Base-by-base conservation (phyloP, 2,888 invertebrate genomes). In the Meiosimyza platycephala region DNA sequence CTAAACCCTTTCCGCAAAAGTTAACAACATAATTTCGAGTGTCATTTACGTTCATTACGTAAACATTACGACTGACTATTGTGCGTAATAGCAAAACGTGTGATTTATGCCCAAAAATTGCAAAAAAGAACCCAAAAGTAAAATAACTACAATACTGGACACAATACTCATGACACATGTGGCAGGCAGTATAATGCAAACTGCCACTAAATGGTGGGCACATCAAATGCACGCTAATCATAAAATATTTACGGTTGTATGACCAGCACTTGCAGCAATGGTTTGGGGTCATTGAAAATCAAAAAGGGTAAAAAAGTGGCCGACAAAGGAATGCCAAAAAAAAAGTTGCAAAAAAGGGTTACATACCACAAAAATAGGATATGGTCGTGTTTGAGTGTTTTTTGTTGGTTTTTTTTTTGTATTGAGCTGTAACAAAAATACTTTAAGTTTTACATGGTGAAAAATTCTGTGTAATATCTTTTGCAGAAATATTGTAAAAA, bases 171-270 rank as follows among this genome's bases (percentile, higher is more conserved):
- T 18, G 54, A 22, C 60, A 40, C 28, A 22, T 18, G 57, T 28
- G 40, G 40, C 40, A 40, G 40, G 40, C 40, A 40, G 9, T 9
- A 40, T 7, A 40, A 40, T 40, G 9, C 5, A 7, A 9, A 18
- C 52, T 22, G 16, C 6, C 60, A 51, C 60, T 60, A 60, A 69
- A 69, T 52, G 47, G 40, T 52, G 54, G 54, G 62, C 62, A 47
- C 70, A 70, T 70, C 62, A 70, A 62, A 70, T 33, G 62, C 70
- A 70, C 70, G 70, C 70, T 70, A 70, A 62, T 70, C 60, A 70
- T 62, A 62, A 70, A 70, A 70, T 70, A 70, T 62, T 70, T 70
- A 62, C 62, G 70, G 62, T 52, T 47, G 40, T 52, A 52, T 62
- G 62, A 62, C 70, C 70, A 60, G 18, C 51, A 51, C 33, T 13